Evolutionary conservation across 1,140 invertebrate species (phyloP).

Genomic region (Tetragonula clypearis): DNA sequence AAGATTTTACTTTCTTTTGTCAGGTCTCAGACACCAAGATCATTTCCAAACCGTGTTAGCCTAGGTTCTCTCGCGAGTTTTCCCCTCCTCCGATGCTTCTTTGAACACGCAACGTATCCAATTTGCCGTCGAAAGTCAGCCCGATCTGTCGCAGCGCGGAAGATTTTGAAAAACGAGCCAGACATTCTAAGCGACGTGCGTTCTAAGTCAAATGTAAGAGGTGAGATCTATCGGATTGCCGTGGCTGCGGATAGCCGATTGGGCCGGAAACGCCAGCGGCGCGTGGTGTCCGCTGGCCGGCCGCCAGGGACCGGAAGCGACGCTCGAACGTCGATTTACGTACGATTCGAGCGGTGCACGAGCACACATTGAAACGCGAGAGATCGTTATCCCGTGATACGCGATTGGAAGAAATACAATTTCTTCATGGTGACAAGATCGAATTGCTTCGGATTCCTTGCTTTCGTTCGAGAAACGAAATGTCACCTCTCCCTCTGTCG

Average conservation of each 20-base stretch:
- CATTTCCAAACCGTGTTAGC: no score
- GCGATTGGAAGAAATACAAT: not conserved
- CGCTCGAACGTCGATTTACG: conserved; percentile 22
- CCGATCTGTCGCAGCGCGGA: not conserved
- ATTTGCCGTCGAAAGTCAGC: not conserved
- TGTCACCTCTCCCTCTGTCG: not conserved
- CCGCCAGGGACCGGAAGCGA: conserved; percentile 11
- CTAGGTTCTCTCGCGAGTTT: not conserved
- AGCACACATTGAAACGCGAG: not conserved
- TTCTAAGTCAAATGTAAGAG: not conserved
- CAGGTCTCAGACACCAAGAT: no score
- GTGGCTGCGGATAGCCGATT: not conserved
- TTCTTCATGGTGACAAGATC: not conserved
- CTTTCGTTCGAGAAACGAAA: no score
- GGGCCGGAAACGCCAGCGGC: not conserved
- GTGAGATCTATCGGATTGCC: conserved; percentile 4
- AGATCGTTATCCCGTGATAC: not conserved
- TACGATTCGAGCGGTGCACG: not conserved
- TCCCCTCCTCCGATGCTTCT: not conserved
- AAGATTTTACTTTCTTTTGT: no score
- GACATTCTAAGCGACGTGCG: not conserved
- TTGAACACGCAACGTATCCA: not conserved
- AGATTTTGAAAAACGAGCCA: no score
- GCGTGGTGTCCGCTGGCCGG: conserved; percentile 22
- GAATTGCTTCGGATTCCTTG: not conserved